These are phyloP conservation scores for Troilus luridus DNA, from an alignment of 2,888 invertebrate genomes.

Conservation along the genomic window DNA sequence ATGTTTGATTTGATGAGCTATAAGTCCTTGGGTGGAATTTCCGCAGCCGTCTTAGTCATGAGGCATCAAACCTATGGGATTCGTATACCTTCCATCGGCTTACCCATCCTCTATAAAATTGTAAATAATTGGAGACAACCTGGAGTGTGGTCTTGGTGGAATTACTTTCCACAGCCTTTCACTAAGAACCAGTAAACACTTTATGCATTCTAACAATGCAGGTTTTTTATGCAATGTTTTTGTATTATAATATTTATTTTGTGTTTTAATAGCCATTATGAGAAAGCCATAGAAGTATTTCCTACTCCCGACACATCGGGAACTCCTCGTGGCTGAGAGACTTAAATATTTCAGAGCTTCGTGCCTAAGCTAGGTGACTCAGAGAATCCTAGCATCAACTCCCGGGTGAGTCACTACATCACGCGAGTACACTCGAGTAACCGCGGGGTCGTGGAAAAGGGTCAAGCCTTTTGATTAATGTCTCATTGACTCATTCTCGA, in stretches of 20 bases:
- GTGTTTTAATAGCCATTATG: background rate
- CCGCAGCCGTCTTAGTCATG: no score
- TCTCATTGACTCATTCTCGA: conserved; percentile 1
- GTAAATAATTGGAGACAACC: no score
- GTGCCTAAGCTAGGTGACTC: background rate
- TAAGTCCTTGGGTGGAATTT: no score
- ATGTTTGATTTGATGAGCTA: no score
- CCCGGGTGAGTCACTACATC: background rate
- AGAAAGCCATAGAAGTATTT: background rate
- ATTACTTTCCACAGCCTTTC: no score
- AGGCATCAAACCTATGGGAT: no score
- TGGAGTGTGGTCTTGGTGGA: no score
- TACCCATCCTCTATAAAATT: no score
- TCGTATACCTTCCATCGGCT: no score
- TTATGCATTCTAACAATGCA: no score
- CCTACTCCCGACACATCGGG: background rate
- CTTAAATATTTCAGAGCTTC: conserved; percentile 12
- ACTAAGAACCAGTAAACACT: no score
- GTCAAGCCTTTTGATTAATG: conserved; percentile 32
- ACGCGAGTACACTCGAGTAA: background rate
- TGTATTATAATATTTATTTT: background rate
- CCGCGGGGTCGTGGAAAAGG: conserved; percentile 22
- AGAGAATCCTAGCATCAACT: background rate
- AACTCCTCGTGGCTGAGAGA: background rate
- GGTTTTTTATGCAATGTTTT: no score